Evolutionary conservation across 2,797 vertebrate species (phyloP), one percentile per base, ranked within the genome.

Genomic region (Myripristis murdjan): DNA sequence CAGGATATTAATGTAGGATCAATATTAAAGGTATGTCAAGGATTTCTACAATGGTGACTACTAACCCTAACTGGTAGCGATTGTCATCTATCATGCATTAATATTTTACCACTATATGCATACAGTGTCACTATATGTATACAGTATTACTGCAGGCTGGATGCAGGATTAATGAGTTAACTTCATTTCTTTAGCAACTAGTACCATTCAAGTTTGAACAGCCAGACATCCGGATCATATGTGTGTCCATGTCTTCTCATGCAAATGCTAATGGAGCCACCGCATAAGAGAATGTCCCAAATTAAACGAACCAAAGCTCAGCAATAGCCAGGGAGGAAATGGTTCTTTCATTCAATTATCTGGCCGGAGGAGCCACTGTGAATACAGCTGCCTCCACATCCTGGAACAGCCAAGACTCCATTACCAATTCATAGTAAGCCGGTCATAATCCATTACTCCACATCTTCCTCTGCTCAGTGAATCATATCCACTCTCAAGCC

Each of bases 331-430:
- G 16, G 33, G 14, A 77, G 59, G 77, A 84, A 77, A 70, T 53
- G 24, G 37, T 31, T 48, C 54, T 66, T 63, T 63, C 24, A 77
- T 82, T 70, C 16, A 67, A 79, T 84, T 67, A 81, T 65, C 24
- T 63, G 46, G 22, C 64, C 33, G 16, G 41, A 66, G 55, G 44
- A 68, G 54, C 49, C 18, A 58, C 6, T 28, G 31, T 60, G 57
- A 46, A 15, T 44, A n/a, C 43, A 72, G 51, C 71, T 61, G 33
- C 57, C 49, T 64, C 53, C 6, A 1, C 74, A 58, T 73, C 56
- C 64, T 54, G 53, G 6, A 56, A 41, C 52, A 31, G 20, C 26
- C 48, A 44, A 18, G 4, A 58, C 20, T 48, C 61, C 43, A 49
- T 79, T 75, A 61, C 7, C n/a, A n/a, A 11, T 31, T 69, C 54